Base-by-base conservation (phyloP, 2,888 invertebrate species). In the Thecocarcelia acutangulata region DNA sequence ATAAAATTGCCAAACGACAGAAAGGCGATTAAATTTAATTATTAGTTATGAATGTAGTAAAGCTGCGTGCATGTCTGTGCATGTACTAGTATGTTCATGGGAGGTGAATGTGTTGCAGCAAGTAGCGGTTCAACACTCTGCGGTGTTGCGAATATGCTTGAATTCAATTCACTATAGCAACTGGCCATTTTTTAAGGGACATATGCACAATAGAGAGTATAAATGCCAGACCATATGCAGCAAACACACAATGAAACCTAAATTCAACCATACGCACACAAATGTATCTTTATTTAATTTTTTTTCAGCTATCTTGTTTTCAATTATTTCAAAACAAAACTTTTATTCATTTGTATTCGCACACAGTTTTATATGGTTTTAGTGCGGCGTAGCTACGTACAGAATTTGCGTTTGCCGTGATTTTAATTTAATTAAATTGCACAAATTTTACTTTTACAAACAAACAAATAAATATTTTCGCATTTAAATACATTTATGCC, bases 21-120 rank as follows among this genome's bases (percentile, higher is more conserved):
- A 84, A 83, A 79, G 83, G 74, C 83, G 84, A 84, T 84, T 85
- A 85, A 84, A 85, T 85, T 84, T 83, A 85, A 85, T 85, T 85
- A 85, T 83, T 83, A 84, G 79, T 83, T 84, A 80, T 78, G 83
- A 64, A 77, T 64, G 70, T 75, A 56, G 58, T 42, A 46, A 9
- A 33, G 33, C 33, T 1, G 33, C 8, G 33, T 33, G 4, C 33
- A 33, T 33, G 33, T 9, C 59, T 76, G 56, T 76, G 64, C 17
- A 24, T 61, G 40, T 11, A 19, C 15, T 15, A 61, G 40, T 13
- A 33, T n/a, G n/a, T n/a, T n/a, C n/a, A n/a, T n/a, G 28, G 21
- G 42, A 15, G 28, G 40, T 3, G 13, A 44, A 17, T 46, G 24
- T 52, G n/a, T 46, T 56, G 33, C 46, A 56, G 77, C 56, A 28